phyloP scores from a whole-genome alignment of 92 coral and sea anemone species.

The Siderastrea siderea region DNA sequence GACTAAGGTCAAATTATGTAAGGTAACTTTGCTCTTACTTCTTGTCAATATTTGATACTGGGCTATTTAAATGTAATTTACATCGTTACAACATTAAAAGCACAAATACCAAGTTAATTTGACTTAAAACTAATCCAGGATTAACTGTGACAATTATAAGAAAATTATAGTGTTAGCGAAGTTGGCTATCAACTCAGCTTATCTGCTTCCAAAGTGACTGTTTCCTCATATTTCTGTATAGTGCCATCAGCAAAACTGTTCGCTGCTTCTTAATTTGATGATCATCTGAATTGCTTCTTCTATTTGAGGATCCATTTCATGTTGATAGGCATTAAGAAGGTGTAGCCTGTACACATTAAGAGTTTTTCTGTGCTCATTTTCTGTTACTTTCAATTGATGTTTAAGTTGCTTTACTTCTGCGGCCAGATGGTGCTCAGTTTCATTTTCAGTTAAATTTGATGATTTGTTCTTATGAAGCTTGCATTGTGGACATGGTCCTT shows the following conservation, averaged over 20 bases:
- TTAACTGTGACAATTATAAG: too few relatives aligned
- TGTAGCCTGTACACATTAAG: constrained; percentile 90
- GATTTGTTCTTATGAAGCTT: neutral
- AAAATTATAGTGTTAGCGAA: too few relatives aligned
- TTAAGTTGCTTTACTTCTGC: constrained; percentile 26
- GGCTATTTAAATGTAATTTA: too few relatives aligned
- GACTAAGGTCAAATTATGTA: too few relatives aligned
- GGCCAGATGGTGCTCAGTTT: neutral
- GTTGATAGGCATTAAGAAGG: constrained; percentile 89
- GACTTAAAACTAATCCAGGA: too few relatives aligned
- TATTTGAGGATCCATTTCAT: constrained; percentile 87
- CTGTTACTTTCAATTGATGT: constrained; percentile 55
- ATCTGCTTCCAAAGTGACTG: too few relatives aligned
- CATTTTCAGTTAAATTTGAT: neutral
- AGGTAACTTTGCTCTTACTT: too few relatives aligned
- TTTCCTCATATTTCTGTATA: neutral
- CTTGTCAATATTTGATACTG: too few relatives aligned
- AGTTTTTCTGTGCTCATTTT: constrained; percentile 68
- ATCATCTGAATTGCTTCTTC: constrained; percentile 85
- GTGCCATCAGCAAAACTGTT: constrained; percentile 90
- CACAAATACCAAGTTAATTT: too few relatives aligned
- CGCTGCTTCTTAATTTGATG: constrained; percentile 80
- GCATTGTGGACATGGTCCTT: constrained; percentile 31
- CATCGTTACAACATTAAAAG: too few relatives aligned
- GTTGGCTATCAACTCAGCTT: too few relatives aligned